Evolutionary conservation across 2,113 vertebrate genomes (phyloP), one percentile per base, ranked within the genome.

Genomic region (Sminthopsis crassicaudata): DNA sequence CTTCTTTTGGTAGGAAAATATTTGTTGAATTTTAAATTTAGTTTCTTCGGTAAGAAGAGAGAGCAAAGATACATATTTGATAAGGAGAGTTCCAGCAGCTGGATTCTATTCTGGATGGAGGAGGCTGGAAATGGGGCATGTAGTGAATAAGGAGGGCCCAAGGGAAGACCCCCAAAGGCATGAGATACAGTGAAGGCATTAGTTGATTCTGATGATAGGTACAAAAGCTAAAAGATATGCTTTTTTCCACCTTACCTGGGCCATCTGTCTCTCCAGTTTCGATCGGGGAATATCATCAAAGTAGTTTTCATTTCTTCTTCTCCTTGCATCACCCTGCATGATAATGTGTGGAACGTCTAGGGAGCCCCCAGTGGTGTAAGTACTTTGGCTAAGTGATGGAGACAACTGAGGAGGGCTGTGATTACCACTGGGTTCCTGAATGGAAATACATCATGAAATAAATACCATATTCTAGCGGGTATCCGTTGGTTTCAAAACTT

Each of bases 311-410:
- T 99, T 99, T 99, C 99, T 99, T 98, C 99, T 99, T 98, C 99
- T 99, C 98, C 99, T 99, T 96, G 99, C 99, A 99, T 99, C 99
- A 3, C 99, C 99, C 99, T 99, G 99, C 99, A 99, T 99, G 99
- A 99, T 99, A 99, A 99, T 99, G 98, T 99, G 99, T 98, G 99
- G 99, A 98, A 99, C 99, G 99, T 99, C 99, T 98, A 99, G 99
- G 96, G 99, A 99, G 98, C 99, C 99, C 98, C 99, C 99, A 98
- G 99, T 99, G 97, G 99, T 99, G 98, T 99, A 99, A 98, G 99
- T 99, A 97, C 99, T 99, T 99, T 99, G 99, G 99, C 99, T 99
- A 97, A 99, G 99, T 53, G 99, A 99, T 93, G 99, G 99, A 98
- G 99, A 99, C 98, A 99, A 98, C 99, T 99, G 99, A 97, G 99